phyloP scores from a whole-genome alignment of 92 coral and sea anemone species.

The Siderastrea radians region DNA sequence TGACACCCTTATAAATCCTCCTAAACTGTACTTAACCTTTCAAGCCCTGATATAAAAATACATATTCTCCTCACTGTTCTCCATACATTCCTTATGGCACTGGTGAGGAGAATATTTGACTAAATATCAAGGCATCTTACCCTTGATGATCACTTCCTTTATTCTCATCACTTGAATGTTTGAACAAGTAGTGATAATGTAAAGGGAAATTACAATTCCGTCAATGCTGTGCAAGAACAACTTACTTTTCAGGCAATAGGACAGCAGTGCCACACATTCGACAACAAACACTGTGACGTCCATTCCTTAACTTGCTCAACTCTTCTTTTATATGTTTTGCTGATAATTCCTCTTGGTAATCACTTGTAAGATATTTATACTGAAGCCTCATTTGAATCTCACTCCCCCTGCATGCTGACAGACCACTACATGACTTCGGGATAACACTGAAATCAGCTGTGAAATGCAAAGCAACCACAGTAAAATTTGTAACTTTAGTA shows the following conservation, averaged over 20 bases:
- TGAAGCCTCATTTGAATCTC: conserved; percentile 75
- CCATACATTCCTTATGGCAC: too few relatives aligned
- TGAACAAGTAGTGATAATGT: too few relatives aligned
- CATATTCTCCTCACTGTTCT: too few relatives aligned
- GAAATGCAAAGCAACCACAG: neutral
- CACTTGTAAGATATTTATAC: conserved; percentile 14
- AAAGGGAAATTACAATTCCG: too few relatives aligned
- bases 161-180: too few relatives aligned
- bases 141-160: too few relatives aligned
- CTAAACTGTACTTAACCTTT: too few relatives aligned
- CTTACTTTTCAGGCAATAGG: conserved; percentile 38
- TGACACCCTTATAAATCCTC: too few relatives aligned
- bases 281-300: conserved; percentile 49
- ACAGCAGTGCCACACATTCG: conserved; percentile 61
- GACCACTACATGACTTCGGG: conserved; percentile 66
- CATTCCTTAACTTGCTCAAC: conserved; percentile 29
- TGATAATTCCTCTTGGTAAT: conserved; percentile 4
- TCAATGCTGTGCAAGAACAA: neutral
- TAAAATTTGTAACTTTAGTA: too few relatives aligned
- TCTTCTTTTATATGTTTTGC: conserved; percentile 40
- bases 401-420: conserved; percentile 46
- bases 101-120: too few relatives aligned
- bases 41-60: too few relatives aligned
- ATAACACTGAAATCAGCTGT: conserved; percentile 41
- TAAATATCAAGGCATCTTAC: too few relatives aligned